These are phyloP conservation scores for Boulengeromyrus knoepffleri DNA, from an alignment of 2,113 vertebrate species.

Conservation along the genomic window DNA sequence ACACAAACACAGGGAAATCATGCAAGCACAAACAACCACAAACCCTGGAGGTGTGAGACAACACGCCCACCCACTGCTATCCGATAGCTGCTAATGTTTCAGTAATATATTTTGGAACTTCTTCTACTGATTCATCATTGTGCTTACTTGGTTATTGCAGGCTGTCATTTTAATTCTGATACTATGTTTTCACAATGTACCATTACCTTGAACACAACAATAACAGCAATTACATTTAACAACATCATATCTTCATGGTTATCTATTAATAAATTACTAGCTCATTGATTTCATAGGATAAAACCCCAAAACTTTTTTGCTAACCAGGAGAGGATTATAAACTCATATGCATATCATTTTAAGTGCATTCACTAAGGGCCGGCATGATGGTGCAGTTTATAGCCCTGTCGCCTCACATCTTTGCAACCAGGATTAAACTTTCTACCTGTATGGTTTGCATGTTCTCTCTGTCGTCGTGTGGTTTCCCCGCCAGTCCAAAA, in stretches of 20 bases:
- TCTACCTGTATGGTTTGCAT: not conserved
- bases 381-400: not conserved
- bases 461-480: not conserved
- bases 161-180: not conserved
- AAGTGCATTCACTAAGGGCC: not conserved
- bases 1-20: not conserved
- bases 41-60: not conserved
- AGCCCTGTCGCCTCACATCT: not conserved
- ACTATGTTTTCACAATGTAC: not conserved
- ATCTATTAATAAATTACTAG: slow-evolving; percentile 47
- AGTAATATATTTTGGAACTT: not conserved
- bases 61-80: not conserved
- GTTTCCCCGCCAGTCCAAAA: not conserved
- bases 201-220: slow-evolving; percentile 10
- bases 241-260: slow-evolving; percentile 41
- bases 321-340: not conserved
- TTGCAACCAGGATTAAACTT: not conserved
- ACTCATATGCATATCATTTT: not conserved
- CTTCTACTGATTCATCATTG: not conserved
- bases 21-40: not conserved
- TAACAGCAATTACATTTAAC: not conserved
- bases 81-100: not conserved
- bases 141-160: not conserved
- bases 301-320: slow-evolving; percentile 14
- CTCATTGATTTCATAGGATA: slow-evolving; percentile 21